Conservation (phyloP, 2,888 invertebrate genomes). For the Plagodis dolabraria region DNA sequence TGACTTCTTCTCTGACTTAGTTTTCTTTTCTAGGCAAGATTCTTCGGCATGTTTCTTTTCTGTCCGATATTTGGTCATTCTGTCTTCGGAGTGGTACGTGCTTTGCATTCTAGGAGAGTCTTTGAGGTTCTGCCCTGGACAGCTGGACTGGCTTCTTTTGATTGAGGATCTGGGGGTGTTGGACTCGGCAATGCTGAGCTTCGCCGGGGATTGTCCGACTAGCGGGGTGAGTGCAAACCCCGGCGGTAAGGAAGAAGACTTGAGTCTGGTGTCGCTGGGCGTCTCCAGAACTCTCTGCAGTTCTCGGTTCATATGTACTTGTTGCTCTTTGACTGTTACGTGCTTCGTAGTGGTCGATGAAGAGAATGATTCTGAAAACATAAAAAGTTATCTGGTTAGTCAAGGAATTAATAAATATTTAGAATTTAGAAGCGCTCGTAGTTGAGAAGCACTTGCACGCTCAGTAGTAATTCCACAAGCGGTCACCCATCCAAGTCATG, state of each 20-base stretch:
- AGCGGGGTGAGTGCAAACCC: constrained; percentile 83
- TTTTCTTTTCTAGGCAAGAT: constrained; percentile 78
- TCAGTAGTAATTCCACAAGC: no score
- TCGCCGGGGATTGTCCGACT: constrained; percentile 78
- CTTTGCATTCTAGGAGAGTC: constrained; percentile 68
- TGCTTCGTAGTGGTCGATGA: constrained; percentile 80
- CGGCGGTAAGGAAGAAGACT: constrained; percentile 87
- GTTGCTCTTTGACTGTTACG: constrained; percentile 71
- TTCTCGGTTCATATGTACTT: constrained; percentile 69
- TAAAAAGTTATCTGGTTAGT: constrained; percentile 10
- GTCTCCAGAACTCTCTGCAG: constrained; percentile 71
- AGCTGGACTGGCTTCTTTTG: constrained; percentile 79
- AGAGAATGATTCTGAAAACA: constrained; percentile 79
- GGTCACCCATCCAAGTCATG: no score
- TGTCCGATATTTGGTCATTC: constrained; percentile 63
- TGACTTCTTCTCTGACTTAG: constrained; percentile 76
- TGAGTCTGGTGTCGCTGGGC: constrained; percentile 82
- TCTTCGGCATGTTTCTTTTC: constrained; percentile 76
- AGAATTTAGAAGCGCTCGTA: no score
- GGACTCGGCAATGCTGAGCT: constrained; percentile 79
- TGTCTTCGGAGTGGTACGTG: constrained; percentile 65
- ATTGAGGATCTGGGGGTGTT: constrained; percentile 77
- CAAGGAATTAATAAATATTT: no score
- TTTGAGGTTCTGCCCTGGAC: constrained; percentile 73
- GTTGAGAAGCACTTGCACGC: no score